Conservation (phyloP, 2,888 invertebrate genomes). For the Cactoblastis cactorum region DNA sequence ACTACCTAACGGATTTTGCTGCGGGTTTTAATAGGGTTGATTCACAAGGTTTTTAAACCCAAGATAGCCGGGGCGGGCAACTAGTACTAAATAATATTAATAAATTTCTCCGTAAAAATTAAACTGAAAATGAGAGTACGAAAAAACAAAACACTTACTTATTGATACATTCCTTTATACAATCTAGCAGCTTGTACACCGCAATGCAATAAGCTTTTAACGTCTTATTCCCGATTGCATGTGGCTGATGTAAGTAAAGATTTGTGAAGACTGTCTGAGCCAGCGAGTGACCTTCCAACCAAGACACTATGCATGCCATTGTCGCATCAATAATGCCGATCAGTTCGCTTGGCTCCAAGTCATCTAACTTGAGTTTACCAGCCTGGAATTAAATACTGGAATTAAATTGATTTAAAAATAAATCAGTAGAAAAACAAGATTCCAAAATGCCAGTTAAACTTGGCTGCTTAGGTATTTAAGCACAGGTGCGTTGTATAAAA, state of each 20-base stretch:
- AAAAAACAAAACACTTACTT: slow-evolving; percentile 77
- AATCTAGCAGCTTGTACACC: slow-evolving; percentile 92
- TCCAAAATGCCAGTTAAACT: no score
- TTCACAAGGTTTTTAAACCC: no score
- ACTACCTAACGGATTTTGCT: no score
- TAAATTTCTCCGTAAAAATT: no score
- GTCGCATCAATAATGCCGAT: slow-evolving; percentile 97
- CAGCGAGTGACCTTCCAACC: slow-evolving; percentile 97
- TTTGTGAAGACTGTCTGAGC: slow-evolving; percentile 99
- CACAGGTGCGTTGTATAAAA: no score
- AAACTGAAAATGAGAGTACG: no score
- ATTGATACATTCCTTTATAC: slow-evolving; percentile 92
- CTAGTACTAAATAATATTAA: no score
- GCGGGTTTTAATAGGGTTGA: no score
- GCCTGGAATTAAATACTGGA: slow-evolving; percentile 78
- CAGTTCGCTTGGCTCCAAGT: slow-evolving; percentile 87
- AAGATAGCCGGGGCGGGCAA: no score
- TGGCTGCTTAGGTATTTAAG: no score
- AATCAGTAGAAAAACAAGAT: no score
- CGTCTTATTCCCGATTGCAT: slow-evolving; percentile 88
- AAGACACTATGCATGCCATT: slow-evolving; percentile 95
- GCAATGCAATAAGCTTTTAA: slow-evolving; percentile 92
- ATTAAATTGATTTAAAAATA: no score
- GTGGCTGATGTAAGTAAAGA: slow-evolving; percentile 95
- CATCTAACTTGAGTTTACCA: slow-evolving; percentile 87